These are phyloP conservation scores for Stomatorhinus walkeri DNA, from an alignment of 2,797 vertebrate species.

Conservation along the genomic window DNA sequence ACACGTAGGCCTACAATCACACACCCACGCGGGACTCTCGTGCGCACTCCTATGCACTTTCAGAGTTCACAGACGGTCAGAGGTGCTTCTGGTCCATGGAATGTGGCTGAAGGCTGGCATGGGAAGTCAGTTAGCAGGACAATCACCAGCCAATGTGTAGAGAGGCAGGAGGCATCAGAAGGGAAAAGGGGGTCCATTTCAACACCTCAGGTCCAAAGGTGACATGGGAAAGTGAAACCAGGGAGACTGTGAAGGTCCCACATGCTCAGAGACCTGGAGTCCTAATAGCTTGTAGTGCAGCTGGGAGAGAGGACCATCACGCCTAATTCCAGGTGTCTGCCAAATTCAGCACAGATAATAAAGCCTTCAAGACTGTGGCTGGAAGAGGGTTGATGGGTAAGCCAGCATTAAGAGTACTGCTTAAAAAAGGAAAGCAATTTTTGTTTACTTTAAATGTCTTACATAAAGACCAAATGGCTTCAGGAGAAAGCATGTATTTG, in stretches of 20 bases:
- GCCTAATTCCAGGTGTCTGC: constrained; percentile 20
- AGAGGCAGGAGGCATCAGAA: background rate
- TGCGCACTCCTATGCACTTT: background rate
- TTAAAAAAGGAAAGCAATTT: constrained; percentile 8
- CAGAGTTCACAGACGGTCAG: background rate
- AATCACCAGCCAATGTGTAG: background rate
- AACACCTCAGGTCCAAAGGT: background rate
- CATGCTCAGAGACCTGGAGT: background rate
- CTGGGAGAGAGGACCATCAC: constrained; percentile 17
- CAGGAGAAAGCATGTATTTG: background rate
- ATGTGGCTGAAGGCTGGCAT: constrained; percentile 39
- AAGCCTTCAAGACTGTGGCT: constrained; percentile 37
- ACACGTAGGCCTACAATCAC: background rate
- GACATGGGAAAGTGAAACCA: background rate
- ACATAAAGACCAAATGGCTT: background rate
- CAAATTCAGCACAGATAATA: constrained; percentile 25
- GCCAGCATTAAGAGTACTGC: background rate
- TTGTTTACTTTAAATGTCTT: background rate
- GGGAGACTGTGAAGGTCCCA: background rate
- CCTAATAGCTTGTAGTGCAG: constrained; percentile 31
- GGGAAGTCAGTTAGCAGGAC: constrained; percentile 53
- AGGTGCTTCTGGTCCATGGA: constrained; percentile 23
- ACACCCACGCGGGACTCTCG: too few species aligned
- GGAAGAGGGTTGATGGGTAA: background rate
- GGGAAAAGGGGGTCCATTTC: background rate